Conservation (phyloP, 2,888 invertebrate species). For the Amorpha juglandis region DNA sequence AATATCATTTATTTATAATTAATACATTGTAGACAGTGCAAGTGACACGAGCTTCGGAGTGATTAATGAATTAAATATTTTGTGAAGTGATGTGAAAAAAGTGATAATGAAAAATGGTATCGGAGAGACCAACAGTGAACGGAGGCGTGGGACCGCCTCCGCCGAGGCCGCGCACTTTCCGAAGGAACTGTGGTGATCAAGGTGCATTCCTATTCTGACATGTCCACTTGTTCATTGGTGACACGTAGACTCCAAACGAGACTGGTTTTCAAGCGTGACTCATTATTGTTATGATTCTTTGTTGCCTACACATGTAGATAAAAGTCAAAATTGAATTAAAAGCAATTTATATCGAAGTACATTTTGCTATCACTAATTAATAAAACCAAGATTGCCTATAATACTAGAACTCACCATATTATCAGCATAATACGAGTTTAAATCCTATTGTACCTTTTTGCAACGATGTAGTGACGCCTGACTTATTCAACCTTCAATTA, state of each 20-base stretch:
- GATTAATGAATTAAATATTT: conserved; percentile 42
- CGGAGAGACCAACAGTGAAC: conserved; percentile 73
- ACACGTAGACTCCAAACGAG: conserved; percentile 25
- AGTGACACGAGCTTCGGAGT: conserved; percentile 32
- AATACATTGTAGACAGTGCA: conserved; percentile 39
- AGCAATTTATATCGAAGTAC: neutral
- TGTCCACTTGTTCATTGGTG: conserved; percentile 27
- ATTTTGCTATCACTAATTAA: no score
- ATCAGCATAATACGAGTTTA: neutral
- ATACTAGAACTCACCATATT: neutral
- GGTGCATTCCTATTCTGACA: conserved; percentile 56
- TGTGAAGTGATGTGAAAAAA: conserved; percentile 54
- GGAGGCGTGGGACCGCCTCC: conserved; percentile 72
- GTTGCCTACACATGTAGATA: neutral
- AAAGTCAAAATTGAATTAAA: neutral
- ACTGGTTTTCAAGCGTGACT: conserved; percentile 32
- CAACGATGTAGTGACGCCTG: conserved; percentile 32
- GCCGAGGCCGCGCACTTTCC: conserved; percentile 78
- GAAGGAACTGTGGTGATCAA: conserved; percentile 85
- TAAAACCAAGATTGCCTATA: no score
- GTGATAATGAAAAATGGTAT: conserved; percentile 78
- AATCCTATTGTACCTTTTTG: neutral
- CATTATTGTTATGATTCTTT: conserved; percentile 30
- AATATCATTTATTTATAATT: conserved; percentile 23
- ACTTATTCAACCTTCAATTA: conserved; percentile 19